Evolutionary conservation across 2,113 vertebrate genomes (phyloP).

Genomic region (Blennius ocellaris): DNA sequence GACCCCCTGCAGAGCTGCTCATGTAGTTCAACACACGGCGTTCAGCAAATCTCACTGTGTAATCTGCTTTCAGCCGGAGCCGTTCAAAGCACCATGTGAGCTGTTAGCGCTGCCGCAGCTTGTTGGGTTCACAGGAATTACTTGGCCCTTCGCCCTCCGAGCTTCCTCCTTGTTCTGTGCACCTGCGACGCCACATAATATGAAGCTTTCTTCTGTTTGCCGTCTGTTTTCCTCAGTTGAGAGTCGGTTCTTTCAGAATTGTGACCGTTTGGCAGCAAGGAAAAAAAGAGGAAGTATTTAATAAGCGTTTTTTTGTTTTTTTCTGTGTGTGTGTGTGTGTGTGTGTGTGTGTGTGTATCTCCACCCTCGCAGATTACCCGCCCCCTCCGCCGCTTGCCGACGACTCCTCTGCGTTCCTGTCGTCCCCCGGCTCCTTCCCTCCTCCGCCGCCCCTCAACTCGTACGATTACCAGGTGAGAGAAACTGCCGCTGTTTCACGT

Average conservation of each 20-base stretch:
- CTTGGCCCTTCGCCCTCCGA: too few relatives aligned
- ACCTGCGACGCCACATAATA: background rate
- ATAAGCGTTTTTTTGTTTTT: constrained; percentile 48
- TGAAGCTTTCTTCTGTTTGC: too few relatives aligned
- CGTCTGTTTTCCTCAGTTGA: too few relatives aligned
- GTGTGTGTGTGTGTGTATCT: constrained; percentile 30
- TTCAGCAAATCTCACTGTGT: background rate
- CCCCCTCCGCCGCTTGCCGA: constrained; percentile 86
- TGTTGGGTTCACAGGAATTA: too few relatives aligned
- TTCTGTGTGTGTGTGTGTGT: constrained; percentile 25
- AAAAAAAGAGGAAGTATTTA: constrained; percentile 62
- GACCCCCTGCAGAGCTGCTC: background rate
- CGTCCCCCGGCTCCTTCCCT: constrained; percentile 78
- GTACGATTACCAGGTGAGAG: constrained; percentile 80
- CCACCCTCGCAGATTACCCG: constrained; percentile 83
- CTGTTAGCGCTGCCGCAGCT: too few relatives aligned
- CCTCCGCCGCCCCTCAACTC: constrained; percentile 79
- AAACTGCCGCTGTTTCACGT: constrained; percentile 2
- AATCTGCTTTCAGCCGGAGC: background rate
- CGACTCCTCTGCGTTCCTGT: constrained; percentile 75
- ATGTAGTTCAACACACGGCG: background rate
- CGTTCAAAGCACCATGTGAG: too few relatives aligned
- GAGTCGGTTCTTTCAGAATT: constrained; percentile 14
- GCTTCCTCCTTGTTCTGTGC: background rate
- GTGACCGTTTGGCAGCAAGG: constrained; percentile 53